Conservation (phyloP, 2,113 vertebrate species). For the Embiotoca jacksoni region DNA sequence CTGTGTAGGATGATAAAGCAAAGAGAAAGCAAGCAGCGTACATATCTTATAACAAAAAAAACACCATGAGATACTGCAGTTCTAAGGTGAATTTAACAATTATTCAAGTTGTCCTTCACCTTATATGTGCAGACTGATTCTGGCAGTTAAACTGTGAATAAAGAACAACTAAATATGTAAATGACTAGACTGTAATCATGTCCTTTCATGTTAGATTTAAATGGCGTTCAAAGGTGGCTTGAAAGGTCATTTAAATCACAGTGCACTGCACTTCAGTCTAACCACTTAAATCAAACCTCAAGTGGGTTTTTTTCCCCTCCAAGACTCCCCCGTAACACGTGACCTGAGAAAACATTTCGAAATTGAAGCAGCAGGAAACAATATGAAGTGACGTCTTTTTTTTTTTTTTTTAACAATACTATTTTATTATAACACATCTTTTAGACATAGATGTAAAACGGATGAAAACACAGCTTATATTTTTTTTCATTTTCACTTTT, state of each 20-base stretch:
- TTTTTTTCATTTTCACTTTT: no score
- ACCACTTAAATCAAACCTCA: conserved; percentile 14
- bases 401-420: background rate
- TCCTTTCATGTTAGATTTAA: conserved; percentile 7
- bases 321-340: background rate
- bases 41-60: no score
- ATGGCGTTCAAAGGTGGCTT: background rate
- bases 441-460: no score
- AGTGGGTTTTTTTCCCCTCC: background rate
- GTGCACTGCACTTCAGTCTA: background rate
- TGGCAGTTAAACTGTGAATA: background rate
- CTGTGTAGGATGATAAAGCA: no score
- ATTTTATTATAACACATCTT: no score
- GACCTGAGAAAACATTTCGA: background rate
- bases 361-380: background rate
- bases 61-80: no score
- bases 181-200: background rate
- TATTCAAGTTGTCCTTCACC: no score
- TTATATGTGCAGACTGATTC: no score
- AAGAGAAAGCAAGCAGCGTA: no score
- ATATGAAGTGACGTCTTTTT: background rate
- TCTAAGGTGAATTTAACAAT: no score
- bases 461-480: no score
- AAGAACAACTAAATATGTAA: background rate
- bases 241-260: conserved; percentile 12